These are phyloP conservation scores for Lasioglossum lativentre DNA, from an alignment of 2,888 invertebrate genomes.

Conservation along the genomic window DNA sequence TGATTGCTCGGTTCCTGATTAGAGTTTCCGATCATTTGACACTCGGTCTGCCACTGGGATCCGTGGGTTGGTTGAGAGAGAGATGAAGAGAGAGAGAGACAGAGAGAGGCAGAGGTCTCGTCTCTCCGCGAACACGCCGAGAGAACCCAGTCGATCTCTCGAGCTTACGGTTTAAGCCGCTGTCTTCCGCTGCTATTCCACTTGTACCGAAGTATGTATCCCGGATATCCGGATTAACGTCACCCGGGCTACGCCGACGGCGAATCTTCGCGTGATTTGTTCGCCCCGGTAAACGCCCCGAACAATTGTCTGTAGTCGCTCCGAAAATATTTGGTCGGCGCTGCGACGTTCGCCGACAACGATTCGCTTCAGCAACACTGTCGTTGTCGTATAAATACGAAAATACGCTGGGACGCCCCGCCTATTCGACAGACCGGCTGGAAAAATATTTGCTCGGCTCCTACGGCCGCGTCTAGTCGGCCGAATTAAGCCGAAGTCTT, in stretches of 20 bases:
- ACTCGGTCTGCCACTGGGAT: conserved; percentile 62
- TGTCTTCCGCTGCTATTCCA: conserved; percentile 49
- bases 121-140: conserved; percentile 44
- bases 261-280: conserved; percentile 57
- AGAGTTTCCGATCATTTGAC: conserved; percentile 78
- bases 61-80: background rate
- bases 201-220: conserved; percentile 66
- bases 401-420: background rate
- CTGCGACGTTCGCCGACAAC: conserved; percentile 11
- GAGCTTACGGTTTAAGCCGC: conserved; percentile 69
- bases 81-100: background rate
- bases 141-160: conserved; percentile 68
- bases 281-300: conserved; percentile 23
- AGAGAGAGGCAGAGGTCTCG: conserved; percentile 13
- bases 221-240: conserved; percentile 72
- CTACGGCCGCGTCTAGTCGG: background rate
- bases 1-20: conserved; percentile 75
- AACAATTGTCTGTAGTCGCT: conserved; percentile 32
- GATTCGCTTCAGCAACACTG: background rate
- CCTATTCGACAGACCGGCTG: background rate
- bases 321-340: conserved; percentile 27
- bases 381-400: conserved; percentile 2
- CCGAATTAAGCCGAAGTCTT: background rate
- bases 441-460: conserved; percentile 1
- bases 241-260: conserved; percentile 33